Base-by-base conservation (phyloP, 2,797 vertebrate genomes). In the Melanotaenia pygmaea region DNA sequence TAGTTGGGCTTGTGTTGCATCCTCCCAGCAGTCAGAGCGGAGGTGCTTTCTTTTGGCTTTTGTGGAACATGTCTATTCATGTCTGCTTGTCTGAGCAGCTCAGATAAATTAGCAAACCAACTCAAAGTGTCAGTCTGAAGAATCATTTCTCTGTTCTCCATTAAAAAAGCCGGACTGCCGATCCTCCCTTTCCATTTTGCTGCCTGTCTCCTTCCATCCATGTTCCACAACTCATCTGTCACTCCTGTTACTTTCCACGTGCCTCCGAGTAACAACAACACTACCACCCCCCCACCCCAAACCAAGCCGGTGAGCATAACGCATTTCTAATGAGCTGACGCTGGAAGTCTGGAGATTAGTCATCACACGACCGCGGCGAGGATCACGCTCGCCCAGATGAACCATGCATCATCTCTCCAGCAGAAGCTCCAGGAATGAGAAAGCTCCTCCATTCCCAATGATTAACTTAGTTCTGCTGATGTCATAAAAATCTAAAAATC, bases 311-410 rank as follows among this genome's bases (percentile, higher is more conserved):
- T 87, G 81, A 83, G 86, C 82, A 89, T 90, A 88, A 91, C 89
- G 81, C 90, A 95, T 96, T 94, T 95, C 94, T 92, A 94, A 93
- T 90, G 89, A 93, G 91, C 83, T 83, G 57, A 65, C 86, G 93
- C 78, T 88, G 76, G 77, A 80, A 85, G 77, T 68, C 71, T 59
- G 77, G 82, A 90, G 85, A 93, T 94, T 93, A 90, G 90, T 93
- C 92, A 93, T 90, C 75, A 37, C 72, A 76, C 85, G 80, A 84
- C 84, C 57, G 67, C 78, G 47, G 81, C 74, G 64, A 88, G 77
- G 85, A 91, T 91, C 89, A 85, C 83, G 79, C 89, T 91, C 83
- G 30, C 82, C 56, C 26, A 74, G 80, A 84, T 74, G 83, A 84
- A 78, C 85, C 88, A 91, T 94, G 88, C 80, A 92, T 94, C 92